Base-by-base conservation (phyloP, 2,888 invertebrate species). In the Campoplex nolae region DNA sequence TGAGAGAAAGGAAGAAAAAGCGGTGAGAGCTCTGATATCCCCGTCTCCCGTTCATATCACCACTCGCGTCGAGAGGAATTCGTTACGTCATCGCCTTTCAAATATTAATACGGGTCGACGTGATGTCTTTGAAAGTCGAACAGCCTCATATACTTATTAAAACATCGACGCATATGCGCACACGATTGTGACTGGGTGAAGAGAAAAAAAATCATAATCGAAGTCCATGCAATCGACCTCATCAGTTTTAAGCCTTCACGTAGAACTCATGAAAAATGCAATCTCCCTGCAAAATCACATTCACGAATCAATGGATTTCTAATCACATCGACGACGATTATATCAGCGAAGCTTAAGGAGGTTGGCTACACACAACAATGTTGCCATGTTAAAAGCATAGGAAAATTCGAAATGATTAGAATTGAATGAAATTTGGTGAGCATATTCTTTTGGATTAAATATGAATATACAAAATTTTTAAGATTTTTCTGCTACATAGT, bases 61-160 rank as follows among this genome's bases (percentile, higher is more conserved):
- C 88, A 83, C 75, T 68, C 82, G 83, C 83, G 83, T 76, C 65
- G 84, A 84, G 86, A 84, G 84, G 88, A 80, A 86, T 84, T 83
- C 76, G 82, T 88, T 88, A 83, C 88, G 88, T 88, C 88, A 88
- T 88, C 88, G 81, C 88, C 84, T 88, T 88, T 88, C 88, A 85
- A 85, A 82, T 82, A 83, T 88, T 83, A 88, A 88, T 88, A 86
- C 88, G 85, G 86, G 83, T 84, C 86, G 80, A 74, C 83, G 71
- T 71, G 78, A 81, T 80, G 75, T 76, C 70, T 82, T 79, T 82
- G 79, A 84, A 84, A 70, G 42, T 42, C 7, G 42, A 8, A 42
- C 42, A 42, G 7, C 42, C 8, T 54, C 32, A 58, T 45, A 3
- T 13, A 74, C 42, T 77, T 32, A 67, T 16, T 54, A 1, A n/a